These are phyloP conservation scores for Felis catus DNA, from an alignment of 2,113 vertebrate species.

Conservation along the genomic window DNA sequence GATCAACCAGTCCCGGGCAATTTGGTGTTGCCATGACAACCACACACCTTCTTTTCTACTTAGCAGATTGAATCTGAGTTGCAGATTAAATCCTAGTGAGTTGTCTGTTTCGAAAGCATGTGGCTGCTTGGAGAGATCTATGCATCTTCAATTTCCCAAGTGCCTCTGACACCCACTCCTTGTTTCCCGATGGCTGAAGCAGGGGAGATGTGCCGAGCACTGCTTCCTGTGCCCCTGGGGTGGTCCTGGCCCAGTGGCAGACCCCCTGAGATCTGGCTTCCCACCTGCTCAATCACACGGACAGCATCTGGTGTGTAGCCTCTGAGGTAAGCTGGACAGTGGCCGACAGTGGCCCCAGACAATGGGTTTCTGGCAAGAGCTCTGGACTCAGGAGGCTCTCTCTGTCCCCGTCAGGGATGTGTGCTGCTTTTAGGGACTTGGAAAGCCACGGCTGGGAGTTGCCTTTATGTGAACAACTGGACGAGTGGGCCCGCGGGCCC, in stretches of 20 bases:
- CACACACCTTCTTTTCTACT: constrained; percentile 56
- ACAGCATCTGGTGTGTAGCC: too few species aligned
- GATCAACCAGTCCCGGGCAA: constrained; percentile 58
- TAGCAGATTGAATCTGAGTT: constrained; percentile 27
- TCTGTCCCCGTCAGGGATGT: not conserved
- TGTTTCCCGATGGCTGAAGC: not conserved
- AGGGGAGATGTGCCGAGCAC: not conserved
- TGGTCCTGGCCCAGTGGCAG: not conserved
- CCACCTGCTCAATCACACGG: not conserved
- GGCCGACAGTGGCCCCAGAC: not conserved
- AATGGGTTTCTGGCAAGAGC: not conserved
- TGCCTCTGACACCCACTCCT: not conserved
- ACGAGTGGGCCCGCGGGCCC: not conserved
- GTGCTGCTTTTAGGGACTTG: not conserved
- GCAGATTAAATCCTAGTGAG: constrained; percentile 13
- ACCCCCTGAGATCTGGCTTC: not conserved
- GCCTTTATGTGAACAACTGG: not conserved
- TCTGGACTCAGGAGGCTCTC: not conserved
- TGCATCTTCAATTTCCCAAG: not conserved
- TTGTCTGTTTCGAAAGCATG: not conserved
- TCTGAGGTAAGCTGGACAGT: not conserved
- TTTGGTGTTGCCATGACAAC: constrained; percentile 77
- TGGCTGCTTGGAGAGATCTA: not conserved
- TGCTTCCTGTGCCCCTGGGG: not conserved
- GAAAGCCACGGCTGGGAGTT: not conserved